A percentile compares a stretch with the other conserved stretches of the same genome.
These are phyloP conservation scores for Himalopsyche tibetana DNA, from an alignment of 2,888 invertebrate genomes.

Conservation along the genomic window DNA sequence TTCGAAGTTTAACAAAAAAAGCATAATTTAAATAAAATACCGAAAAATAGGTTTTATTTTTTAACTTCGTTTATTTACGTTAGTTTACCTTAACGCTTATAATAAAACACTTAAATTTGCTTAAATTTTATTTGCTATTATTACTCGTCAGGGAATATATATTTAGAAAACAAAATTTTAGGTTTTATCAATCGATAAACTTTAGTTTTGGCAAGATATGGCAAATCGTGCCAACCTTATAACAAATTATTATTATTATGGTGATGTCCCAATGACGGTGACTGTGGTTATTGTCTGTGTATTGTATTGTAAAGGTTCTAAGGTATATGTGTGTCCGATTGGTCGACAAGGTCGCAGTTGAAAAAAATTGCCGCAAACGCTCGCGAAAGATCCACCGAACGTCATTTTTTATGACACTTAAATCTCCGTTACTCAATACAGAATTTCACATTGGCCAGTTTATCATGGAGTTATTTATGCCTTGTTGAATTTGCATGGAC, in stretches of 20 bases:
- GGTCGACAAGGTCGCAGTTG: constrained; percentile 31
- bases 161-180: too few species aligned
- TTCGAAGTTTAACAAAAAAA: too few species aligned
- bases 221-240: background rate
- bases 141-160: too few species aligned
- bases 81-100: too few species aligned
- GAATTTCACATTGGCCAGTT: background rate
- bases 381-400: constrained; percentile 26
- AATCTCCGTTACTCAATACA: constrained; percentile 12
- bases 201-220: background rate
- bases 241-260: background rate
- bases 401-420: constrained; percentile 25
- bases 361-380: constrained; percentile 22
- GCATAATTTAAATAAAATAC: too few species aligned
- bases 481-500: background rate
- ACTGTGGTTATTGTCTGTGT: constrained; percentile 11
- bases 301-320: background rate
- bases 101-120: too few species aligned
- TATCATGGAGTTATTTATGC: background rate
- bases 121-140: too few species aligned
- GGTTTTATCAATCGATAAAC: too few species aligned
- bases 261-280: constrained; percentile 30
- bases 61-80: too few species aligned
- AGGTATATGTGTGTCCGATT: constrained; percentile 23
- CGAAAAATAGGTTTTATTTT: too few species aligned